phyloP scores from a whole-genome alignment of 1,140 invertebrate species.

The Cotesia typhae region DNA sequence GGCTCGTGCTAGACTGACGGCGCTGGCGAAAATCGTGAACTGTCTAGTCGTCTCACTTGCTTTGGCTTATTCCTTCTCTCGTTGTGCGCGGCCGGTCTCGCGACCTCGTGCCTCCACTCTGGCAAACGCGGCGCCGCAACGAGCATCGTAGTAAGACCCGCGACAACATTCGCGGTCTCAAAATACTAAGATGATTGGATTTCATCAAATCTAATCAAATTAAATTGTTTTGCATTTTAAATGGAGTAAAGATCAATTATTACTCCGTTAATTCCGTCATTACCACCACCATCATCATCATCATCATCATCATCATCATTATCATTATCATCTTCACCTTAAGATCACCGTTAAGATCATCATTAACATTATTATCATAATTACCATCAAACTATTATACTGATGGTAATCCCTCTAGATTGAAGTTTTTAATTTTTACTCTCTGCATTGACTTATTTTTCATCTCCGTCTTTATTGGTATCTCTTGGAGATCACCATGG shows the following conservation, averaged over 20 bases:
- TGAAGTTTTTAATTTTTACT: neutral
- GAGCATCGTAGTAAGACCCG: constrained; percentile 2
- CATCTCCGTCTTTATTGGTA: neutral
- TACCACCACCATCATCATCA: neutral
- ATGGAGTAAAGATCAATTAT: neutral
- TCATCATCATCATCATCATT: neutral
- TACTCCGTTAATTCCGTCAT: neutral
- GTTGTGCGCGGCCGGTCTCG: constrained; percentile 41
- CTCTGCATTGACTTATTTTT: neutral
- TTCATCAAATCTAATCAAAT: constrained; percentile 16
- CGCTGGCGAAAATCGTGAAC: constrained; percentile 45
- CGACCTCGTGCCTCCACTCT: constrained; percentile 36
- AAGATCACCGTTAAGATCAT: neutral
- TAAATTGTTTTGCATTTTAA: neutral
- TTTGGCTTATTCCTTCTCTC: constrained; percentile 36
- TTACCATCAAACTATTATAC: neutral
- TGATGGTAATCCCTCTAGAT: neutral
- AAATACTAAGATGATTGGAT: constrained; percentile 28
- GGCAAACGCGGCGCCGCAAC: constrained; percentile 24
- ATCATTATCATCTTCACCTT: neutral
- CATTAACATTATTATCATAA: neutral
- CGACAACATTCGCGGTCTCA: constrained; percentile 21
- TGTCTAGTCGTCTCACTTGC: constrained; percentile 38
- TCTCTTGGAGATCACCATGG: constrained; percentile 8
- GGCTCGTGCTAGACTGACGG: constrained; percentile 63